A percentile compares a stretch with the other conserved stretches of the same genome.
phyloP scores from a whole-genome alignment of 2,113 vertebrate species.

The Psittacus erithacus region DNA sequence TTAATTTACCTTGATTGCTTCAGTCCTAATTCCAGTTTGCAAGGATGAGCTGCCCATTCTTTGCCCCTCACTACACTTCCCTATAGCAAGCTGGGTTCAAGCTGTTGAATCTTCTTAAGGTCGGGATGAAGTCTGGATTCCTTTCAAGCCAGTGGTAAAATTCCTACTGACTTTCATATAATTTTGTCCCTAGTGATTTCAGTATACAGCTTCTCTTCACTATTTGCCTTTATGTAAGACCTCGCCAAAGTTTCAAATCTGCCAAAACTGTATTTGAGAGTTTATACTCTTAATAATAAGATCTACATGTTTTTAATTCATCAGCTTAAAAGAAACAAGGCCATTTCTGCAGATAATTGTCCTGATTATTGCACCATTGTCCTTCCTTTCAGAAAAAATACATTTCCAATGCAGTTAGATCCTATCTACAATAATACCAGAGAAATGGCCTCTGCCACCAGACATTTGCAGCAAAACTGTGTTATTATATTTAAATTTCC shows the following conservation, averaged over 20 bases:
- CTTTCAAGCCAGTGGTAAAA: not conserved
- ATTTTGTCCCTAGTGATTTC: not conserved
- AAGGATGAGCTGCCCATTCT: not conserved
- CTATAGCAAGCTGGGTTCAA: not conserved
- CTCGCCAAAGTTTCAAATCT: not conserved
- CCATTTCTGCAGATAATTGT: not conserved
- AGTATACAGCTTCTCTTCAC: not conserved
- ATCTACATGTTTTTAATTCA: not conserved
- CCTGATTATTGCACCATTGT: not conserved
- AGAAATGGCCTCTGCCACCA: slow-evolving; percentile 36
- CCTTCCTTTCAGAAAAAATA: slow-evolving; percentile 25
- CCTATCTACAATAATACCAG: not conserved
- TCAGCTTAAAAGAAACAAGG: not conserved
- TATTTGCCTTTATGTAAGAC: not conserved
- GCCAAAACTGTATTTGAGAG: not conserved
- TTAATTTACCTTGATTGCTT: not conserved
- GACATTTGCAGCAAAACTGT: slow-evolving; percentile 41
- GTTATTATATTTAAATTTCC: slow-evolving; percentile 56
- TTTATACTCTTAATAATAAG: not conserved
- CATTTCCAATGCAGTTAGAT: not conserved
- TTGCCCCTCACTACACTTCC: not conserved
- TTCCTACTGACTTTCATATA: not conserved
- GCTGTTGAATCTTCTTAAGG: not conserved
- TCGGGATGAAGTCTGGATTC: not conserved
- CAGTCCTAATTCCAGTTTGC: not conserved